Evolutionary conservation across 2,888 invertebrate genomes (phyloP), one percentile per base, ranked within the genome.

Genomic region (Bhutanitis thaidina): DNA sequence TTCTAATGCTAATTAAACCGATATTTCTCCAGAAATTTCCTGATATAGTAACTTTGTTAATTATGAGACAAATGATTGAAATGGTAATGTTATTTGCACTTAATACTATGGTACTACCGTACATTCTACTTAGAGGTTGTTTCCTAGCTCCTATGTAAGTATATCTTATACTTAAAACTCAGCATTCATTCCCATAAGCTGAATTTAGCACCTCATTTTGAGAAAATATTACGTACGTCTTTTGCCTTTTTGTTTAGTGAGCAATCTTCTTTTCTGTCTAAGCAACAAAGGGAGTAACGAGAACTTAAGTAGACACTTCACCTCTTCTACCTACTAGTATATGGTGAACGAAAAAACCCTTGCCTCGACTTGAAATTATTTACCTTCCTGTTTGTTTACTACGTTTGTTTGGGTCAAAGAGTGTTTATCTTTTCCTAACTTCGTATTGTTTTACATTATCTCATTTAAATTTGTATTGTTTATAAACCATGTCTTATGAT

Each of bases 271-370:
- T 36, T 46, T 20, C 46, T 29, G 12, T 37, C 30, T 46, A 47
- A 40, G 40, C 34, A 40, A 35, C 47, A 48, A 34, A 48, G 40
- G 47, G 40, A 48, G 40, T 48, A 40, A 40, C 47, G 47, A 27
- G 40, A 25, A 35, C 34, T 48, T 40, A 48, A 48, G 39, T 40
- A 40, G 32, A 40, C 27, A 48, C 47, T 48, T 48, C 47, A 48
- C 40, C 14, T 46, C 20, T 46, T 39, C 34, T 39, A 46, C 38
- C 38, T 46, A 25, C 27, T 34, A 35, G 15, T 27, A 48, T 40
- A 40, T 40, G 34, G 45, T 29, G 37, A 45, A 35, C 40, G 40
- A 40, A 40, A 5, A 48, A 48, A 27, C 47, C 47, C 47, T 40
- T 40, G 10, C 34, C 40, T n/a, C 47, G 34, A 35, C 39, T 32